phyloP scores from a whole-genome alignment of 2,888 invertebrate species.

The Drosophila mimica region DNA sequence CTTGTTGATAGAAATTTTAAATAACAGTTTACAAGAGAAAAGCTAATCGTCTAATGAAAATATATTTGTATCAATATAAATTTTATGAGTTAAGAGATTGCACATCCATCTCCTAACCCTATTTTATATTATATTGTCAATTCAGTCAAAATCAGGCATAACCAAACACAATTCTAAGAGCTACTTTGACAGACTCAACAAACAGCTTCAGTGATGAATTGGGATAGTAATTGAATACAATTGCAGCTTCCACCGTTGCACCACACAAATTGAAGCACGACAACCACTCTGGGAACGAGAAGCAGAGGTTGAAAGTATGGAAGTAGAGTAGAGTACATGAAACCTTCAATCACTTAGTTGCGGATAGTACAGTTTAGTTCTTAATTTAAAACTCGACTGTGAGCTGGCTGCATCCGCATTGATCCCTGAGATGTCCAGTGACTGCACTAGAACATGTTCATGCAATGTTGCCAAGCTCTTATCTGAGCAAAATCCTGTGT shows the following conservation, averaged over 20 bases:
- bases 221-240: conserved; percentile 31
- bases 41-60: no score
- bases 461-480: conserved; percentile 35
- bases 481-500: conserved; percentile 31
- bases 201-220: conserved; percentile 32
- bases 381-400: conserved; percentile 19
- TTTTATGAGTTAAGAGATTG: background rate
- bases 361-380: conserved; percentile 22
- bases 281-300: conserved; percentile 1
- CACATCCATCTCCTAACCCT: background rate
- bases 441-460: conserved; percentile 39
- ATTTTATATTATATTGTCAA: no score
- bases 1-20: background rate
- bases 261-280: conserved; percentile 19
- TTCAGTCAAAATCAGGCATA: background rate
- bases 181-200: conserved; percentile 18
- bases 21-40: background rate
- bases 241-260: conserved; percentile 9
- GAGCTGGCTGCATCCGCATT: conserved; percentile 7
- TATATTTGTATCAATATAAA: background rate
- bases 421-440: conserved; percentile 10
- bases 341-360: conserved; percentile 36
- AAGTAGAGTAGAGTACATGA: background rate
- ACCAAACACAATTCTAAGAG: conserved; percentile 13
- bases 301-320: background rate